phyloP scores from a whole-genome alignment of 2,888 invertebrate species.

The Julus scanicus region DNA sequence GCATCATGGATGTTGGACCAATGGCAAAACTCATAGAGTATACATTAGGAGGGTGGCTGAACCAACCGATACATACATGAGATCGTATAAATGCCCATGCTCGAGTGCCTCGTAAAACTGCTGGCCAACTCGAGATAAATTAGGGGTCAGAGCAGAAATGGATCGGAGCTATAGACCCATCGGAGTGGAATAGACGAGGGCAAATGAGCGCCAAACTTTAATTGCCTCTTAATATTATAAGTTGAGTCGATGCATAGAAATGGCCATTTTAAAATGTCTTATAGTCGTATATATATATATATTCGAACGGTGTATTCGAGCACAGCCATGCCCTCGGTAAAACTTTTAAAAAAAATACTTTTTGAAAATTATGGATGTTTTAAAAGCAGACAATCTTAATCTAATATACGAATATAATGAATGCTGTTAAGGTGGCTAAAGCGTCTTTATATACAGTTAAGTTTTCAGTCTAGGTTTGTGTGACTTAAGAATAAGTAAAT shows the following conservation, averaged over 20 bases:
- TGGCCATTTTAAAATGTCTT: background rate
- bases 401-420: no score
- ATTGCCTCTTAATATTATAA: background rate
- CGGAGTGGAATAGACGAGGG: background rate
- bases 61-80: slow-evolving; percentile 8
- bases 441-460: background rate
- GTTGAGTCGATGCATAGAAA: background rate
- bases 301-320: no score
- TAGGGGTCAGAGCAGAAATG: slow-evolving; percentile 26
- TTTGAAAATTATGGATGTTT: no score
- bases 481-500: background rate
- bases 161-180: background rate
- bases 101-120: slow-evolving; percentile 10
- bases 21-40: slow-evolving; percentile 25
- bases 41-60: slow-evolving; percentile 2
- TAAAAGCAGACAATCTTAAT: no score
- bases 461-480: background rate
- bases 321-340: no score
- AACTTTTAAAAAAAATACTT: no score
- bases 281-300: no score
- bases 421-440: background rate
- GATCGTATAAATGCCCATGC: slow-evolving; percentile 33
- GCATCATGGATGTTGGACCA: slow-evolving; percentile 26
- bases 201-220: slow-evolving; percentile 3
- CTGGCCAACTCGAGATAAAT: slow-evolving; percentile 21